Conservation (phyloP, 2,113 vertebrate species). For the Microtus oregoni region DNA sequence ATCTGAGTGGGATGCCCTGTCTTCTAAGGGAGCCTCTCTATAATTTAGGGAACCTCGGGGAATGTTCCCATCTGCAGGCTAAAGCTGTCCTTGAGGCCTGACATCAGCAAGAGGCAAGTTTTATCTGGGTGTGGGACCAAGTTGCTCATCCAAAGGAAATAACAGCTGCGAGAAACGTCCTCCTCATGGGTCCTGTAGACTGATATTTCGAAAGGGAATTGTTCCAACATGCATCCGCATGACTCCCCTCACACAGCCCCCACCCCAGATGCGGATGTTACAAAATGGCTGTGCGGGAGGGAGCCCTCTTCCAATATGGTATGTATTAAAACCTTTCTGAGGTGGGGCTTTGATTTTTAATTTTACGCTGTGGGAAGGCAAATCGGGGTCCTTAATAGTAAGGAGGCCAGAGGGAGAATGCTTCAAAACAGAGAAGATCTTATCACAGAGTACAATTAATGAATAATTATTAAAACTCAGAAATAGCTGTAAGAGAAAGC, state of each 20-base stretch:
- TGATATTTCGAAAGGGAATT: conserved; percentile 85
- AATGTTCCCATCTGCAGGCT: not conserved
- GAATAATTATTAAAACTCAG: conserved; percentile 90
- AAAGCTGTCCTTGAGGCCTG: conserved; percentile 65
- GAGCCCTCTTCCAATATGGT: conserved; percentile 77
- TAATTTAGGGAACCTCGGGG: conserved; percentile 62
- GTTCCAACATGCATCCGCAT: conserved; percentile 74
- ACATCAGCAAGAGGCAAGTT: conserved; percentile 58
- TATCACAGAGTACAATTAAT: conserved; percentile 90
- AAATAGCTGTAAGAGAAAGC: conserved; percentile 87
- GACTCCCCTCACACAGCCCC: conserved; percentile 41
- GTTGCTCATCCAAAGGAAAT: conserved; percentile 38
- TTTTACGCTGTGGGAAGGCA: conserved; percentile 89
- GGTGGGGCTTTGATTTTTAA: conserved; percentile 90
- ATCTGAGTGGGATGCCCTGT: not conserved
- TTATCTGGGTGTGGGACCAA: conserved; percentile 50
- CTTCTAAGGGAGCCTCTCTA: conserved; percentile 47
- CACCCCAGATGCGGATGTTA: conserved; percentile 82
- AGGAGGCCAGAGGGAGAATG: conserved; percentile 89
- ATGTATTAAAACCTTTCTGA: conserved; percentile 88
- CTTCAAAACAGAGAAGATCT: conserved; percentile 90
- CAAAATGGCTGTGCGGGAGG: conserved; percentile 85
- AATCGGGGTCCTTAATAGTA: conserved; percentile 88
- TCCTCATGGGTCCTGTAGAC: conserved; percentile 71
- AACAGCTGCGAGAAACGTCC: conserved; percentile 68